Conservation (phyloP, 2,113 vertebrate species). For the Papio anubis region DNA sequence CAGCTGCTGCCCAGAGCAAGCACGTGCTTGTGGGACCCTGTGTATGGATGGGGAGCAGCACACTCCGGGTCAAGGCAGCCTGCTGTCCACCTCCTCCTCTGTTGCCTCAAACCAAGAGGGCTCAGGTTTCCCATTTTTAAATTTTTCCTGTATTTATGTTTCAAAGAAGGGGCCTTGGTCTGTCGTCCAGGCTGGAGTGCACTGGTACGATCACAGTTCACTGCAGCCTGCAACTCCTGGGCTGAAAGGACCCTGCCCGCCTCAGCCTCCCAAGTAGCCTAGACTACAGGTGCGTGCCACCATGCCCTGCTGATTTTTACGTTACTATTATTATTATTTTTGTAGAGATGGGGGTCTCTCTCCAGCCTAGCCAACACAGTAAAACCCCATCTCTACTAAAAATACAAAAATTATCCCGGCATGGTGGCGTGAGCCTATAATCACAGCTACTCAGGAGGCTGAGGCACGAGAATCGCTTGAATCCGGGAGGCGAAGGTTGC, state of each 20-base stretch:
- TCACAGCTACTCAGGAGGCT: background rate
- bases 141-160: no score
- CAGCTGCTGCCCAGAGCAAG: background rate
- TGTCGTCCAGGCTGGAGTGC: no score
- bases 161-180: no score
- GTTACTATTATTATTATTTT: no score
- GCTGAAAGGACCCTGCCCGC: no score
- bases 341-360: no score
- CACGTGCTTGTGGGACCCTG: background rate
- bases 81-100: background rate
- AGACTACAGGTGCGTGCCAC: no score
- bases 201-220: no score
- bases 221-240: no score
- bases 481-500: no score
- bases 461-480: background rate
- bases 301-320: no score
- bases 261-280: no score
- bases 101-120: background rate
- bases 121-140: background rate
- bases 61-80: background rate
- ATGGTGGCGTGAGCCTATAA: background rate
- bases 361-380: background rate
- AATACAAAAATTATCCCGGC: background rate
- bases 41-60: rapidly evolving
- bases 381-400: background rate